These are phyloP conservation scores for Lindbergichthys nudifrons DNA, from an alignment of 2,797 vertebrate species.

Conservation along the genomic window DNA sequence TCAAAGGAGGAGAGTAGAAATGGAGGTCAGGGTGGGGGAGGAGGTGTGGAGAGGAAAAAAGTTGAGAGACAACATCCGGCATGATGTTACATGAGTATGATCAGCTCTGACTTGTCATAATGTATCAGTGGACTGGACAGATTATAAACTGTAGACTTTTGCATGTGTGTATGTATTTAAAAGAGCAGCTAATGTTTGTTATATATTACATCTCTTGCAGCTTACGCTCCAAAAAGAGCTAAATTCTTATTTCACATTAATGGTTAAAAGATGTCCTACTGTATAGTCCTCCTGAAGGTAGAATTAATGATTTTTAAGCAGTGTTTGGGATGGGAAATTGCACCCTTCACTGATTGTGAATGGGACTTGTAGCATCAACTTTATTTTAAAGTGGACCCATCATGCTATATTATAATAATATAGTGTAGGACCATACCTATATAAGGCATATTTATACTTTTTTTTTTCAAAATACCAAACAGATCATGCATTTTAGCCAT, in stretches of 20 bases:
- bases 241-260: not conserved
- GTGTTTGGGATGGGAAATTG: too few species aligned
- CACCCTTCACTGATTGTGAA: not conserved
- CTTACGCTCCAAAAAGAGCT: not conserved
- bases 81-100: constrained; percentile 24
- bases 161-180: not conserved
- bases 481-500: too few species aligned
- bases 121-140: constrained; percentile 29
- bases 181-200: constrained; percentile 14
- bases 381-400: too few species aligned
- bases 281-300: not conserved
- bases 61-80: constrained; percentile 31
- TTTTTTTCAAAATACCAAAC: too few species aligned
- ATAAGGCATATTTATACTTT: too few species aligned
- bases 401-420: too few species aligned
- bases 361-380: not conserved
- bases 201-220: not conserved
- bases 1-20: constrained; percentile 29
- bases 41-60: constrained; percentile 29
- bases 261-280: not conserved
- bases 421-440: too few species aligned
- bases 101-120: constrained; percentile 48
- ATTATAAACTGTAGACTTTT: constrained; percentile 28
- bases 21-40: constrained; percentile 41
- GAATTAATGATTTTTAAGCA: not conserved